These are phyloP conservation scores for Dendrocincla tyrannina DNA, from an alignment of 2,797 vertebrate genomes.

Conservation along the genomic window DNA sequence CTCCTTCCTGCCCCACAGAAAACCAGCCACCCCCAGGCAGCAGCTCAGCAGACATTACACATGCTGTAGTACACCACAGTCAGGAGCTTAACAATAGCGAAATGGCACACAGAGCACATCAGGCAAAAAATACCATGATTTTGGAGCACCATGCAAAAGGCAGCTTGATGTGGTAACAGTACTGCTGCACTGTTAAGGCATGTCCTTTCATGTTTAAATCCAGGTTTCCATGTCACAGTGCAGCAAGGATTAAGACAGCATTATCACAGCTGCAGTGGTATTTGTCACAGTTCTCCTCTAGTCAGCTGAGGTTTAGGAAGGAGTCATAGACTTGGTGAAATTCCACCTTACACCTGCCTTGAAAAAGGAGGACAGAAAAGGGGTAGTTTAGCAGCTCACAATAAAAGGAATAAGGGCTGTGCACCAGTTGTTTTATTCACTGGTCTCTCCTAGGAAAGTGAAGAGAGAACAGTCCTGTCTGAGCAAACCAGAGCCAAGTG, in stretches of 20 bases:
- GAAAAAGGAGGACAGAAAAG: neutral
- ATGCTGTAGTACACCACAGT: neutral
- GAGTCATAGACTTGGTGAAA: neutral
- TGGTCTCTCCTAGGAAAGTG: neutral
- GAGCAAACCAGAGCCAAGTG: neutral
- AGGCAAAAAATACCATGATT: neutral
- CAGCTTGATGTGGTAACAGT: neutral
- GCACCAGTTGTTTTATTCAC: neutral
- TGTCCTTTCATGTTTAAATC: neutral
- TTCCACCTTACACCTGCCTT: neutral
- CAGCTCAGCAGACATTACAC: neutral
- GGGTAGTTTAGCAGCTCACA: neutral
- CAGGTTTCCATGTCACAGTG: neutral
- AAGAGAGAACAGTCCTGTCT: fast-evolving
- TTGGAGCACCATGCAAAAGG: neutral
- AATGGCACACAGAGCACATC: neutral
- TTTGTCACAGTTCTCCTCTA: neutral
- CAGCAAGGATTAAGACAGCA: neutral
- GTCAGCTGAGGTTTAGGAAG: neutral
- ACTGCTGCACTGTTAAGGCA: neutral
- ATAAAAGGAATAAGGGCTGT: neutral
- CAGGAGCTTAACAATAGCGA: neutral
- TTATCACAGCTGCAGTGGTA: neutral
- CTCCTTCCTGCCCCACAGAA: neutral
- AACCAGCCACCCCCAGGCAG: neutral